Conservation (phyloP, 2,113 vertebrate species). For the Scartelaos histophorus region DNA sequence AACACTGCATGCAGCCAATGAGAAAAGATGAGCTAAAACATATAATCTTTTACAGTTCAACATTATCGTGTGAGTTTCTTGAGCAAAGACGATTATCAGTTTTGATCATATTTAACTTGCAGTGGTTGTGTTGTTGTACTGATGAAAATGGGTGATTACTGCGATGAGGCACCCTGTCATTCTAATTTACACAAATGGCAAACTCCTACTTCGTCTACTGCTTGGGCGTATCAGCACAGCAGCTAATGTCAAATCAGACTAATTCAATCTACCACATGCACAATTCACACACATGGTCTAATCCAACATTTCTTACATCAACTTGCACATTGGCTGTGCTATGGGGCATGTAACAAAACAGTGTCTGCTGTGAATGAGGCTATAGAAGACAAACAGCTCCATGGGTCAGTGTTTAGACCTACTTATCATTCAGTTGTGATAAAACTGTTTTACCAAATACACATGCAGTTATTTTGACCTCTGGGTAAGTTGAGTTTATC, state of each 20-base stretch:
- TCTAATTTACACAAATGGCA: slow-evolving; percentile 60
- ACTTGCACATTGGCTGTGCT: slow-evolving; percentile 44
- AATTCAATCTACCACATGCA: slow-evolving; percentile 53
- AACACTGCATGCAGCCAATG: slow-evolving; percentile 15
- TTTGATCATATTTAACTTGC: slow-evolving; percentile 22
- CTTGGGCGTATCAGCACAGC: slow-evolving; percentile 47
- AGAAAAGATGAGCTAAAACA: slow-evolving; percentile 1
- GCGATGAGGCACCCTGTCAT: slow-evolving; percentile 68
- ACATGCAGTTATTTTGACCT: not conserved
- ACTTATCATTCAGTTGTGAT: slow-evolving; percentile 8
- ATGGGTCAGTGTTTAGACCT: slow-evolving; percentile 15
- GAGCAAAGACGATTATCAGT: slow-evolving; percentile 29
- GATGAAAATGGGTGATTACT: slow-evolving; percentile 65
- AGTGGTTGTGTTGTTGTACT: slow-evolving; percentile 35
- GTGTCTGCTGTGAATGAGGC: slow-evolving; percentile 25
- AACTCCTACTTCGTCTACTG: slow-evolving; percentile 54
- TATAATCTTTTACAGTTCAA: slow-evolving; percentile 28
- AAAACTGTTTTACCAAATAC: not conserved
- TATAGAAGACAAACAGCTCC: slow-evolving; percentile 19
- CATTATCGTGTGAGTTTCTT: slow-evolving; percentile 30
- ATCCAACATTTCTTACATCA: slow-evolving; percentile 48
- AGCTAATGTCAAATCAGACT: slow-evolving; percentile 50
- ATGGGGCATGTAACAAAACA: slow-evolving; percentile 44
- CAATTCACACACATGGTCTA: slow-evolving; percentile 52
- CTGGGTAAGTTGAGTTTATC: not conserved